Evolutionary conservation across 2,888 invertebrate species (phyloP), one percentile per base, ranked within the genome.

Genomic region (Amphipyra berbera): DNA sequence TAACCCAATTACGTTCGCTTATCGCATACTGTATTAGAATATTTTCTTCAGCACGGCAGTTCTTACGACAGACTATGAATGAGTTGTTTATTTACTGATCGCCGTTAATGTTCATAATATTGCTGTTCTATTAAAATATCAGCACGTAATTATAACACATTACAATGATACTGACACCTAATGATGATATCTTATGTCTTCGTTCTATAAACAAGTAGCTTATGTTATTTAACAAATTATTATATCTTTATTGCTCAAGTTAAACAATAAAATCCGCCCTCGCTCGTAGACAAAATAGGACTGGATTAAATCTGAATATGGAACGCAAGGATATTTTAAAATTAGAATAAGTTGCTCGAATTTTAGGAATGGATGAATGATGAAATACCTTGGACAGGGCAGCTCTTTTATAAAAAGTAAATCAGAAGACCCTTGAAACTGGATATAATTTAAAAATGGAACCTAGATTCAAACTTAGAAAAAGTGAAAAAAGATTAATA

Each of bases 1-100:
- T 93, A 93, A 92, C 93, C 93, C 82, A 91, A 89, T 91, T 91
- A 83, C 65, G 58, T 52, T 50, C 60, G 62, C 82, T 91, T 92
- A 92, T 93, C 91, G 72, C 73, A 83, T 83, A 82, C 85, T 85
- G 86, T 88, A 87, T 82, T 86, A 85, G 85, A 81, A 84, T 85
- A 83, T 85, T 86, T 85, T 88, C 82, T 83, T 75, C 68, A 75
- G 74, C 61, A 61, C 59, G 64, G 61, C 73, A 73, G 61, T 42
- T 71, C 83, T 88, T 87, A 84, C 87, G 81, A 86, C 82, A 87
- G 76, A 82, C 67, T 59, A 53, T 83, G 80, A 80, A 81, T 81
- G 78, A 77, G 71, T 45, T 73, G 65, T 69, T 69, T 75, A 54
- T 64, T 58, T 64, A 65, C 15, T 59, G 47, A 48, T 40, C 45